Conservation (phyloP, 2,113 vertebrate genomes). For the Onychorhynchus coronatus region DNA sequence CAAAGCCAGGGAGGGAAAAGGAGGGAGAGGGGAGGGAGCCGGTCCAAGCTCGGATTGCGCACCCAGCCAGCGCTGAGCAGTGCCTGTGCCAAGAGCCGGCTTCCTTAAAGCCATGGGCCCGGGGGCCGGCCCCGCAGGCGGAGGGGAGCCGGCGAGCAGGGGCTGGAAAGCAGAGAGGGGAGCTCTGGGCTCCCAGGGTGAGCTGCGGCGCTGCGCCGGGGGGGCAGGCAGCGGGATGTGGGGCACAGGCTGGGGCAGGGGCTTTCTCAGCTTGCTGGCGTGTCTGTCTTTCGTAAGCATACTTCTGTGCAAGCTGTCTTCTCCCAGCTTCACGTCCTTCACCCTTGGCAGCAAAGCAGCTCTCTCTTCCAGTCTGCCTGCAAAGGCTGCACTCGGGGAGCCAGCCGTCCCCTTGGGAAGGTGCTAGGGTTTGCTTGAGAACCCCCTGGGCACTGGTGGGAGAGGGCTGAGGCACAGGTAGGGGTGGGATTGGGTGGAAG, state of each 20-base stretch:
- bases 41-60: background rate
- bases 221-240: background rate
- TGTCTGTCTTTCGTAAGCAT: background rate
- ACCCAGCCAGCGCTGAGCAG: constrained; percentile 7
- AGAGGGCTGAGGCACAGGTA: background rate
- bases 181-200: background rate
- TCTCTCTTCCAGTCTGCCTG: background rate
- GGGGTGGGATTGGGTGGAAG: background rate
- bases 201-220: background rate
- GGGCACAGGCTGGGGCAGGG: background rate
- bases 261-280: background rate
- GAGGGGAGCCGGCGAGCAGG: background rate
- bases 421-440: background rate
- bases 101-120: constrained; percentile 32
- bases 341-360: background rate
- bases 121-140: background rate
- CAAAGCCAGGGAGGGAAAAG: constrained; percentile 23
- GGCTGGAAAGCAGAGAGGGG: background rate
- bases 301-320: background rate
- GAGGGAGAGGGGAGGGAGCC: constrained; percentile 29
- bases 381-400: background rate
- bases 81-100: constrained; percentile 42
- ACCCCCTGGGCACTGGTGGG: background rate
- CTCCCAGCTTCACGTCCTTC: background rate
- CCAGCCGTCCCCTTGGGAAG: background rate